Base-by-base conservation (phyloP, 2,888 invertebrate species). In the Cataglyphis rosenhaueri region DNA sequence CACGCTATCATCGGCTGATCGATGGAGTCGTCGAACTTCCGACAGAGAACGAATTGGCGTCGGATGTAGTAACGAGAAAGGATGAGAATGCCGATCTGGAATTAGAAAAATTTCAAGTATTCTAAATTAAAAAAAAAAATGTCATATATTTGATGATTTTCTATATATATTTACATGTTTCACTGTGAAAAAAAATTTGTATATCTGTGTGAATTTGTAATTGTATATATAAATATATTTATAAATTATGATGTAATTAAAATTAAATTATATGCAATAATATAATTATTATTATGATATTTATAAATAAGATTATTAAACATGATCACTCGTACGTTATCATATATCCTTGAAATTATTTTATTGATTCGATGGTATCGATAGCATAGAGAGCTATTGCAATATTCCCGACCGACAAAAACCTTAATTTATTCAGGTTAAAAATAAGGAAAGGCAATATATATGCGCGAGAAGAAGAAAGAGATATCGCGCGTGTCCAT, bases 11-110 rank as follows among this genome's bases (percentile, higher is more conserved):
- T 95, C 95, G 57, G 94, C 93, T 44, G 94, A 94, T 90, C 94
- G 93, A 86, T 95, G 95, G 68, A 95, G 90, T n/a, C 95, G 93
- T 59, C 95, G 93, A n/a, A 95, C 95, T 86, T 96, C 96, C 78
- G 95, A 95, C 55, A 96, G 93, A 18, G 95, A 95, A 66, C 96
- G 94, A 71, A 96, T 95, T 78, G 95, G 95, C 88, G 95, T 95
- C 81, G 95, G 95, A 81, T 95, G 95, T 87, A 96, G 92, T 85
- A 96, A 91, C 18, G 95, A 95, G 91, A 96, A 96, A 68, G 95
- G 94, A 89, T 95, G 95, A 83, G 95, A 94, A 89, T 95, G 95
- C 62, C 95, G 94, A 91, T 95, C 94, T 94, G 91, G 21, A 91
- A 91, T 82, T 76, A 44, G 41, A 65, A 41, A 29, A 64, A 75